These are phyloP conservation scores for Zeus faber DNA, from an alignment of 2,113 vertebrate species.

Conservation along the genomic window DNA sequence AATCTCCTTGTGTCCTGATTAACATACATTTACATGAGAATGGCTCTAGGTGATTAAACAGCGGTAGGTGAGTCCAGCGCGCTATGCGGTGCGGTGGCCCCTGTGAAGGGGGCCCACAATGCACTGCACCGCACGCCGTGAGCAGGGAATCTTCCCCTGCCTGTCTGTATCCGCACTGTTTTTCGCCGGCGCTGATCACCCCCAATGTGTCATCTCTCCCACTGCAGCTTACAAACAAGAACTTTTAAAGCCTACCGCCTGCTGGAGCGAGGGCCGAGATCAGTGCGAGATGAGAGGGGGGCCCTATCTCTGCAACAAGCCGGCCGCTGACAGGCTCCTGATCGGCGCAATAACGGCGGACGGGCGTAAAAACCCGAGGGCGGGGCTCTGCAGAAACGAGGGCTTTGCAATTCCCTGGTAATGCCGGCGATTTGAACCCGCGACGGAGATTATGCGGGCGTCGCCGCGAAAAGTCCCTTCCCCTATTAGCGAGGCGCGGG, in stretches of 20 bases:
- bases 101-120: conserved; percentile 50
- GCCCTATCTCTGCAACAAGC: conserved; percentile 64
- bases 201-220: conserved; percentile 72
- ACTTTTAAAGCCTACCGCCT: conserved; percentile 73
- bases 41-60: conserved; percentile 63
- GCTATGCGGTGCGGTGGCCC: conserved; percentile 54
- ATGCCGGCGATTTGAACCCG: conserved; percentile 14
- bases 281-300: conserved; percentile 53
- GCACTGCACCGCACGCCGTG: conserved; percentile 29
- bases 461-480: too few species aligned
- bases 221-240: conserved; percentile 70
- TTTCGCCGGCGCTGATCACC: conserved; percentile 48
- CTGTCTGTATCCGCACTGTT: conserved; percentile 33
- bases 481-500: conserved; percentile 35
- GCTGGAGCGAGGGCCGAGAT: conserved; percentile 62
- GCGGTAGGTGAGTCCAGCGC: conserved; percentile 62
- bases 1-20: conserved; percentile 71
- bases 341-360: conserved; percentile 49
- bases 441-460: conserved; percentile 12
- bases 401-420: conserved; percentile 36
- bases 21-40: conserved; percentile 77
- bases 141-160: conserved; percentile 37
- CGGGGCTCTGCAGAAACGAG: too few species aligned
- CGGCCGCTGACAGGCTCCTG: conserved; percentile 58
- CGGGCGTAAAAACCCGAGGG: conserved; percentile 30